Conservation (phyloP, 2,113 vertebrate species). For the Psettodes erumei region DNA sequence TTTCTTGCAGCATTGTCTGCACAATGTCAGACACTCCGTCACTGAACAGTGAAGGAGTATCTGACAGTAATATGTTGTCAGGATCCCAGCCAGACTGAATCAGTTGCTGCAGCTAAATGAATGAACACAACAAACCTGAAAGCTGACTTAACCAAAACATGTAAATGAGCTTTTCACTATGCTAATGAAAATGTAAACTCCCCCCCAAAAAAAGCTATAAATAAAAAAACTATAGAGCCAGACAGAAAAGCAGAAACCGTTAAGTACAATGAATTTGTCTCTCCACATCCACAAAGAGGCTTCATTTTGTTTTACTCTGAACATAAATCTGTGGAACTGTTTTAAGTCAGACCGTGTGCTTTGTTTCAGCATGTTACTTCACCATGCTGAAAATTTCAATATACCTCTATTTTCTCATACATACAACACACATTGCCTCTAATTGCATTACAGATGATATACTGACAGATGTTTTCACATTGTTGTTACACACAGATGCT, state of each 20-base stretch:
- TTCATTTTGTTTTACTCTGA: conserved; percentile 1
- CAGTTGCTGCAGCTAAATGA: conserved; percentile 38
- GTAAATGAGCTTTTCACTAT: conserved; percentile 61
- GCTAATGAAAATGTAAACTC: conserved; percentile 66
- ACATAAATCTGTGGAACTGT: conserved; percentile 1
- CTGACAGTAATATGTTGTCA: conserved; percentile 37
- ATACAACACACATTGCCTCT: conserved; percentile 10
- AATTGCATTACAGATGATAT: not conserved
- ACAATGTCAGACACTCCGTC: no score
- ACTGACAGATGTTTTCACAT: conserved; percentile 32
- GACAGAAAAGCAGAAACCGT: conserved; percentile 50
- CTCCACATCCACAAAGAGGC: conserved; percentile 6
- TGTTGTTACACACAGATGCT: conserved; percentile 24
- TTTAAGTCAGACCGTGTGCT: not conserved
- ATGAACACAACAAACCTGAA: conserved; percentile 55
- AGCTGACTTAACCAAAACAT: conserved; percentile 60
- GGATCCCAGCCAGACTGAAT: conserved; percentile 49
- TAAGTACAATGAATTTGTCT: conserved; percentile 38
- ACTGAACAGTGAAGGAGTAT: not conserved
- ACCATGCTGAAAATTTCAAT: not conserved
- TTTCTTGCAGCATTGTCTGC: conserved; percentile 27
- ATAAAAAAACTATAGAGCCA: conserved; percentile 52
- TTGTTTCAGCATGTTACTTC: not conserved
- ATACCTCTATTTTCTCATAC: conserved; percentile 4
- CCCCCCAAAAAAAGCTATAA: no score